Evolutionary conservation across 2,113 vertebrate genomes (phyloP).

Genomic region (Apeltes quadracus): DNA sequence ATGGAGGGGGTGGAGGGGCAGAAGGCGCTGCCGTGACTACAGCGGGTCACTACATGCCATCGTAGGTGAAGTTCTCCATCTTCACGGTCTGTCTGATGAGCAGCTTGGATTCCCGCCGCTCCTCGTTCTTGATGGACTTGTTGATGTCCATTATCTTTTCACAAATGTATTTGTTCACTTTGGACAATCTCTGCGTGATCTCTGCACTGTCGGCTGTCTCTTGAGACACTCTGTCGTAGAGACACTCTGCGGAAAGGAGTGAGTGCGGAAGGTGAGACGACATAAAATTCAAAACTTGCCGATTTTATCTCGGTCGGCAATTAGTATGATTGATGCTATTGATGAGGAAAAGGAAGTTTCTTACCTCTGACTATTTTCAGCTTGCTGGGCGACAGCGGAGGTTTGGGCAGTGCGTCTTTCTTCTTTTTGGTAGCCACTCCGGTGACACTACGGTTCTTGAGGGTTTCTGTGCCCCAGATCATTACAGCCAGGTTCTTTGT

Average conservation of each 20-base stretch:
- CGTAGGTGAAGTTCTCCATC: constrained; percentile 85
- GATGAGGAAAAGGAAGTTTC: neutral
- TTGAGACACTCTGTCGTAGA: constrained; percentile 98
- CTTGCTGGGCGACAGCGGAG: constrained; percentile 97
- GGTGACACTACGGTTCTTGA: constrained; percentile 98
- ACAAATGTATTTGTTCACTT: constrained; percentile 99
- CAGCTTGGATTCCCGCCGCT: constrained; percentile 95
- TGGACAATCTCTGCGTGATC: constrained; percentile 99
- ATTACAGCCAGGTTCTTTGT: constrained; percentile 99
- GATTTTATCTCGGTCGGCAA: constrained; percentile 23
- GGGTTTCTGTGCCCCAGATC: constrained; percentile 99
- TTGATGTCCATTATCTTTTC: constrained; percentile 99
- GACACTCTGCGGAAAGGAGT: constrained; percentile 88
- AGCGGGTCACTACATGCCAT: constrained; percentile 80
- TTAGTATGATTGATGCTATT: constrained; percentile 1
- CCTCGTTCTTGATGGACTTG: constrained; percentile 99
- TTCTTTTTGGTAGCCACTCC: constrained; percentile 99
- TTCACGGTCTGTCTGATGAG: constrained; percentile 86
- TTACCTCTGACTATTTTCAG: constrained; percentile 98
- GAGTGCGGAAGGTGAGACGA: constrained; percentile 55
- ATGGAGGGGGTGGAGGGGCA: constrained; percentile 41
- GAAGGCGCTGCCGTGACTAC: constrained; percentile 74
- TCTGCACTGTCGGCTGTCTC: constrained; percentile 98
- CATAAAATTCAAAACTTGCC: constrained; percentile 4
- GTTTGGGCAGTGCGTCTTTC: constrained; percentile 97